Conservation (phyloP, 2,888 invertebrate species). For the Drosophila ezoana region DNA sequence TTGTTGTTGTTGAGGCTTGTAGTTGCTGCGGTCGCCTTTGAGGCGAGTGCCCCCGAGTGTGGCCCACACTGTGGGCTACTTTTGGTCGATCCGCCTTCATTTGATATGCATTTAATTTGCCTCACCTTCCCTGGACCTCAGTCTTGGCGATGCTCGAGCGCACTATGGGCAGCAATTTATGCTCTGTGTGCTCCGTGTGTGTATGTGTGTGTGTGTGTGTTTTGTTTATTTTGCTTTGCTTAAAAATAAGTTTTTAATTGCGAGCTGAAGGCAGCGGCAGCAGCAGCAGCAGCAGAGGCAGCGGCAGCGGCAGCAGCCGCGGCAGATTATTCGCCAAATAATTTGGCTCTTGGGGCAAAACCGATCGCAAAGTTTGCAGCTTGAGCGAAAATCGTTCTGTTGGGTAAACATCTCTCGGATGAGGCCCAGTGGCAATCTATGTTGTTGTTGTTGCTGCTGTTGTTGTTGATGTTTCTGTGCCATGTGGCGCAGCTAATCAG, state of each 20-base stretch:
- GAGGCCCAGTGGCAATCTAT: constrained; percentile 23
- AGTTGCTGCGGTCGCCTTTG: constrained; percentile 52
- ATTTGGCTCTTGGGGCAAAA: constrained; percentile 76
- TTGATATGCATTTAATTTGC: constrained; percentile 75
- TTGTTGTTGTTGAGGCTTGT: constrained; percentile 19
- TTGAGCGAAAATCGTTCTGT: constrained; percentile 61
- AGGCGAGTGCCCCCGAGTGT: constrained; percentile 56
- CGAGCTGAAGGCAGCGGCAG: constrained; percentile 53
- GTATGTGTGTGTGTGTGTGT: constrained; percentile 1
- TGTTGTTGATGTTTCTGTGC: constrained; percentile 1
- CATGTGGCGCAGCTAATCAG: constrained; percentile 60
- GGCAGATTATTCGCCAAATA: constrained; percentile 84
- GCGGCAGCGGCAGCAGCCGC: constrained; percentile 48
- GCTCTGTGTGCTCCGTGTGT: constrained; percentile 10
- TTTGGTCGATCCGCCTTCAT: constrained; percentile 57
- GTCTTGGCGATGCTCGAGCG: constrained; percentile 18
- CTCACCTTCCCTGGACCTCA: constrained; percentile 27
- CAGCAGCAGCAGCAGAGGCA: background rate
- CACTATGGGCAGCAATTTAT: constrained; percentile 41
- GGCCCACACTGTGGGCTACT: constrained; percentile 62
- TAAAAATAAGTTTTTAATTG: constrained; percentile 80
- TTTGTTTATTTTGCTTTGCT: constrained; percentile 60
- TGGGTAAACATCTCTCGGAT: constrained; percentile 47
- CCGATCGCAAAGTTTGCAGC: constrained; percentile 56
- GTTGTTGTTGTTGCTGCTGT: background rate